These are phyloP conservation scores for Melitaea cinxia DNA, from an alignment of 1,140 invertebrate genomes.

Conservation along the genomic window DNA sequence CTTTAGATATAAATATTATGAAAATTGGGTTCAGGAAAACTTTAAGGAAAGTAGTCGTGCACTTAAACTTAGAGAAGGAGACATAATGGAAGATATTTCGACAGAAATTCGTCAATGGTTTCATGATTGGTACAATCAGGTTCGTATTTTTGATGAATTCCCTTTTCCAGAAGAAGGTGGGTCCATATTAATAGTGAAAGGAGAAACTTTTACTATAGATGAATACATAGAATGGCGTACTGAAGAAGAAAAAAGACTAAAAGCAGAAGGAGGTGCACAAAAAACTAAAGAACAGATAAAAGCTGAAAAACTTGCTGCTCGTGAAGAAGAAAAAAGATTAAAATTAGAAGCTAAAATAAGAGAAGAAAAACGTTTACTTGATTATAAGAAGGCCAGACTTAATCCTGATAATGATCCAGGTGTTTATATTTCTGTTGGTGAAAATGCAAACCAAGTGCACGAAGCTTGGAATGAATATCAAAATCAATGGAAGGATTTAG, in stretches of 20 bases:
- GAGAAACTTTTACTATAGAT: conserved; percentile 69
- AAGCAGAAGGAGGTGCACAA: conserved; percentile 55
- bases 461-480: conserved; percentile 61
- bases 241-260: conserved; percentile 64
- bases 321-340: conserved; percentile 59
- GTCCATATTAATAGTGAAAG: conserved; percentile 68
- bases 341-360: conserved; percentile 58
- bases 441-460: conserved; percentile 43
- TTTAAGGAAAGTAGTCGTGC: conserved; percentile 82
- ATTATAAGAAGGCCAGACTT: conserved; percentile 67
- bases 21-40: conserved; percentile 79
- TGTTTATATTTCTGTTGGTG: conserved; percentile 54
- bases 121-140: conserved; percentile 79
- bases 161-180: conserved; percentile 73
- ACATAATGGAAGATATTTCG: conserved; percentile 86
- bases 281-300: conserved; percentile 73
- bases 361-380: conserved; percentile 60
- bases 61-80: conserved; percentile 80
- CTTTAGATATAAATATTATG: conserved; percentile 77
- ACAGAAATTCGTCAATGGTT: conserved; percentile 87
- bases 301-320: conserved; percentile 62
- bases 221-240: conserved; percentile 67
- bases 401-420: conserved; percentile 74
- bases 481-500: conserved; percentile 63
- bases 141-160: conserved; percentile 69